Evolutionary conservation across 2,797 vertebrate genomes (phyloP), one percentile per base, ranked within the genome.

Genomic region (Sphenopsis melanotis): DNA sequence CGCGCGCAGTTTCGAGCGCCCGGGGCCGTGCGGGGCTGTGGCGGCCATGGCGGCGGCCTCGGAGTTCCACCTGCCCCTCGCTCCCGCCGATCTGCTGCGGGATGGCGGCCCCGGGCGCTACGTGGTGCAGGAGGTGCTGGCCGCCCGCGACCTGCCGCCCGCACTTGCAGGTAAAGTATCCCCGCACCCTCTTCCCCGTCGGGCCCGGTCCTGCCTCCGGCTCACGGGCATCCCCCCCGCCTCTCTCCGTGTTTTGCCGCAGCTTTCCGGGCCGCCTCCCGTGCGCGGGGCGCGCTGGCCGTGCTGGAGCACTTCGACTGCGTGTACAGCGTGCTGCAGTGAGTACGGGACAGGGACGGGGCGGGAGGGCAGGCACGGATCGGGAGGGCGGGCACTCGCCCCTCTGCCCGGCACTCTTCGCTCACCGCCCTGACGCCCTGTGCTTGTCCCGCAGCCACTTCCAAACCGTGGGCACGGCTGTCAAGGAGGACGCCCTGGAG

Each of bases 291-390:
- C 1, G 98, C 98, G 3, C 80, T 98, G 87, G 98, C 98, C 46
- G 97, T 99, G 84, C 79, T 99, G 93, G 98, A 99, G 50, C 99
- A 99, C 94, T 99, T 99, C 88, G 99, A 99, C 94, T 94, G 98
- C 0, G 37, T 98, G 30, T 99, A 99, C 97, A 99, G 99, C 74
- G 98, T 99, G 52, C 92, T 99, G 32, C 98, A 98, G 99, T 99
- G 96, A 99, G 99, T 99, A 59, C 21, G 6, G 68, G 60, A 20
- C 15, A 2, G 37, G 50, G 32, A 36, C 6, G 30, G 30, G 49
- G 49, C 26, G 15, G 49, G 26, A 17, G 44, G 8, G 30, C 47
- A 42, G 41, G 41, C 41, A 42, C 41, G 17, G 17, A 42, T 42
- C 1, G 6, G 14, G 4, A n/a, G 17, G 60, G 57, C 22, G 11